Conservation (phyloP, 2,113 vertebrate species). For the Hypocryptadius cinnamomeus region DNA sequence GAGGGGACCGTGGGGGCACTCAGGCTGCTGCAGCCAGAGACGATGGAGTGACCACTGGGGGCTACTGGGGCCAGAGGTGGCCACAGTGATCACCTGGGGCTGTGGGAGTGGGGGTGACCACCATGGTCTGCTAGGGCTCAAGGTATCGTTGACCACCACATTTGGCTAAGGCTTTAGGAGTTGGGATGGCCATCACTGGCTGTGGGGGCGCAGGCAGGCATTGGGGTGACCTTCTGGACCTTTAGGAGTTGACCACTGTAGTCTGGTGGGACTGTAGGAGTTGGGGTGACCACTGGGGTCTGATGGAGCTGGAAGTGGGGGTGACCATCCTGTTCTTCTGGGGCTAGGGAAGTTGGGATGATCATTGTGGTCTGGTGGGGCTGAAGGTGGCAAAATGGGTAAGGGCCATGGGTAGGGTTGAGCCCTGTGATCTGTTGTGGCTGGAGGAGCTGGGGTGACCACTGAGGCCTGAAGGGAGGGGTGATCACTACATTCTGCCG, state of each 20-base stretch:
- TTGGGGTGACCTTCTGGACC: background rate
- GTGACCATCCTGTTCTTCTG: background rate
- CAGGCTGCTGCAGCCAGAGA: background rate
- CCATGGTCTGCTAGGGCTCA: accelerated
- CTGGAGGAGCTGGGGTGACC: background rate
- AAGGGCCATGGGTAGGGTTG: no score
- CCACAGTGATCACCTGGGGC: background rate
- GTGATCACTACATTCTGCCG: background rate
- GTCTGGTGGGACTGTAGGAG: background rate
- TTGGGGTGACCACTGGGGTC: background rate
- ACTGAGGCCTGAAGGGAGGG: background rate
- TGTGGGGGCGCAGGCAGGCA: background rate
- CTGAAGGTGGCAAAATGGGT: background rate
- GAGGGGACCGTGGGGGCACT: background rate
- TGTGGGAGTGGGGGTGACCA: background rate
- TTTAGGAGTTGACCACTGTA: no score
- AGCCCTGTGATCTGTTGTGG: no score
- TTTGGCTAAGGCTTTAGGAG: no score
- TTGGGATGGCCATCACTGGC: accelerated
- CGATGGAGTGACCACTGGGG: background rate
- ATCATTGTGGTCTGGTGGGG: background rate
- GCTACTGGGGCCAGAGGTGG: background rate
- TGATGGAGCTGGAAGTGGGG: background rate
- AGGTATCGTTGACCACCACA: accelerated
- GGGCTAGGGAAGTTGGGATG: background rate